These are phyloP conservation scores for Ectemnius cavifrons DNA, from an alignment of 2,888 invertebrate genomes.

Conservation along the genomic window DNA sequence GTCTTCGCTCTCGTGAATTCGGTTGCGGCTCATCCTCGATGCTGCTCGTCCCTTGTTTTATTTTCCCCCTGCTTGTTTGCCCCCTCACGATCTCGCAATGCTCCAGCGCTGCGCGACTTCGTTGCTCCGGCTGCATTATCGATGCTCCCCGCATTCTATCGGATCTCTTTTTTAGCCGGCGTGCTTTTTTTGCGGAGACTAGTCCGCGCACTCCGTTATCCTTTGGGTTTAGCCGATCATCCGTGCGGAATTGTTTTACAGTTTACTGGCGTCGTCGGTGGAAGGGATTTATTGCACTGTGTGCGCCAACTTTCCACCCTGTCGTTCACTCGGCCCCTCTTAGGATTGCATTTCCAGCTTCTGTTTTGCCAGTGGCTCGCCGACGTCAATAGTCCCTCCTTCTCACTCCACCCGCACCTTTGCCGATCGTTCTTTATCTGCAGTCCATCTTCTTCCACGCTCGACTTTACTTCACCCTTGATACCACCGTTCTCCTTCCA, in stretches of 20 bases:
- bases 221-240: slow-evolving; percentile 38
- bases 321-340: background rate
- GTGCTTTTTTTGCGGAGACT: background rate
- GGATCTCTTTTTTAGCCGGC: background rate
- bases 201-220: slow-evolving; percentile 31
- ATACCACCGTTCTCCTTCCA: slow-evolving; percentile 7
- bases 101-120: slow-evolving; percentile 30
- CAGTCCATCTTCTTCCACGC: slow-evolving; percentile 25
- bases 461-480: slow-evolving; percentile 20
- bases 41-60: slow-evolving; percentile 16
- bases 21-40: slow-evolving; percentile 27
- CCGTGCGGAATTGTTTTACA: slow-evolving; percentile 38
- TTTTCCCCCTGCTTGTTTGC: background rate
- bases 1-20: no score
- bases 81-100: background rate
- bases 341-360: background rate
- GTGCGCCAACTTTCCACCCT: slow-evolving; percentile 24
- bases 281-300: slow-evolving; percentile 46
- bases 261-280: slow-evolving; percentile 16
- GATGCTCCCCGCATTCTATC: slow-evolving; percentile 32
- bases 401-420: background rate
- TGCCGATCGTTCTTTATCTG: slow-evolving; percentile 13
- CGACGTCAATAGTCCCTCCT: slow-evolving; percentile 36
- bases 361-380: slow-evolving; percentile 27
- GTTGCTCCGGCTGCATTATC: slow-evolving; percentile 42